Percentiles rank a stretch among this genome's conserved stretches.
These are phyloP conservation scores for Macrotrachela quadricornifera DNA, from an alignment of 1,140 invertebrate genomes.

Conservation along the genomic window DNA sequence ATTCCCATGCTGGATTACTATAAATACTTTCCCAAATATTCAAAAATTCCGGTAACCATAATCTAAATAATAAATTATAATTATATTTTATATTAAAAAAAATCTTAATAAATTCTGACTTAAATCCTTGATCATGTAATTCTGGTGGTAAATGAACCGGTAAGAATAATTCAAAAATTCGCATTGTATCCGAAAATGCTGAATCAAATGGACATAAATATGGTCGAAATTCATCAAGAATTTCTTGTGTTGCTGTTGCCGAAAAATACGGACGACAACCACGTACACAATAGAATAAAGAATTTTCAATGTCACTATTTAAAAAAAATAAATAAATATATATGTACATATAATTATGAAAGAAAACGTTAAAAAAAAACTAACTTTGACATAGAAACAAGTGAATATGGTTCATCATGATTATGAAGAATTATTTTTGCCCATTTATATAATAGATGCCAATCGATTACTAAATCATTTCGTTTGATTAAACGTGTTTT, in stretches of 20 bases:
- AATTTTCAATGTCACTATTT: background rate
- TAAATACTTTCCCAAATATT: slow-evolving; percentile 50
- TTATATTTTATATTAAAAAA: background rate
- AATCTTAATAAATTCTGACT: background rate
- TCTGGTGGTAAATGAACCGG: slow-evolving; percentile 44
- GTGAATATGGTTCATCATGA: slow-evolving; percentile 35
- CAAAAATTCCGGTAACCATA: slow-evolving; percentile 68
- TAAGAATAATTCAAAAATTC: slow-evolving; percentile 49
- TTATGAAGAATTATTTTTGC: slow-evolving; percentile 33
- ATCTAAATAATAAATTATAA: slow-evolving; percentile 12
- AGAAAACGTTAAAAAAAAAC: slow-evolving; percentile 4
- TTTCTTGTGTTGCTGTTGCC: slow-evolving; percentile 53
- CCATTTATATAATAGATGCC: slow-evolving; percentile 60
- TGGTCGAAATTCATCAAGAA: slow-evolving; percentile 59
- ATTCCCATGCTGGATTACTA: slow-evolving; percentile 46
- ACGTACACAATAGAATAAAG: background rate
- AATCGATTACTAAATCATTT: slow-evolving; percentile 55
- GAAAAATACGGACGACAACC: slow-evolving; percentile 44
- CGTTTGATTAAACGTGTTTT: slow-evolving; percentile 51
- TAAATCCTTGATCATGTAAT: slow-evolving; percentile 18
- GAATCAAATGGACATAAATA: slow-evolving; percentile 44
- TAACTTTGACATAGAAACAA: slow-evolving; percentile 39
- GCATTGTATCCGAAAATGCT: slow-evolving; percentile 39
- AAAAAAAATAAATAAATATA: slow-evolving; percentile 9
- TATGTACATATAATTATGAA: background rate